These are phyloP conservation scores for Orchesella cincta DNA, from an alignment of 1,140 invertebrate species.

Conservation along the genomic window DNA sequence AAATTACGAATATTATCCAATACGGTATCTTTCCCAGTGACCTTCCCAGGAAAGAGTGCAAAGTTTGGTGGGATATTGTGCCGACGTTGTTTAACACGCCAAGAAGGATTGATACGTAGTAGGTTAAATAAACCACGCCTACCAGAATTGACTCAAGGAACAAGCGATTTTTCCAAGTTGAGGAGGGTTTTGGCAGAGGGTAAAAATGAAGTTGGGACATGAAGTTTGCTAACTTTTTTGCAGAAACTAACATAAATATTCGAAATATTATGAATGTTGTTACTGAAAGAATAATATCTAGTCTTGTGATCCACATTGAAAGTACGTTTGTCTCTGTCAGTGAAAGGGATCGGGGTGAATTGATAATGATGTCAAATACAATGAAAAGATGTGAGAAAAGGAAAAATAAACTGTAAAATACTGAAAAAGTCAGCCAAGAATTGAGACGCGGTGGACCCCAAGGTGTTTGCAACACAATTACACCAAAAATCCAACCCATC, in stretches of 20 bases:
- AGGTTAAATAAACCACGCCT: not conserved
- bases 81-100: not conserved
- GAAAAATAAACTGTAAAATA: not conserved
- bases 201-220: not conserved
- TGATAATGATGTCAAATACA: not conserved
- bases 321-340: not conserved
- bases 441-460: not conserved
- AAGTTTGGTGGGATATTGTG: not conserved
- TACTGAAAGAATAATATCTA: not conserved
- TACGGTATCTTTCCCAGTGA: not conserved
- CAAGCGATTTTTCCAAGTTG: not conserved
- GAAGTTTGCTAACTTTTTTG: not conserved
- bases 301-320: not conserved
- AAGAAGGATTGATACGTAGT: not conserved
- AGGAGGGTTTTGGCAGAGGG: not conserved
- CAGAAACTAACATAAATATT: not conserved
- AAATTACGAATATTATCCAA: not conserved
- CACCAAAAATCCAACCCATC: not conserved
- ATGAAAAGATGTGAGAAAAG: not conserved
- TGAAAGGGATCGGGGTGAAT: not conserved
- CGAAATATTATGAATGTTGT: not conserved
- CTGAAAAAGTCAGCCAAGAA: not conserved
- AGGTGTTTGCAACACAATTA: not conserved
- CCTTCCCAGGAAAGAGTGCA: not conserved
- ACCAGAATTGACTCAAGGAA: not conserved